phyloP scores from a whole-genome alignment of 2,888 invertebrate genomes.

The Corythucha ciliata region DNA sequence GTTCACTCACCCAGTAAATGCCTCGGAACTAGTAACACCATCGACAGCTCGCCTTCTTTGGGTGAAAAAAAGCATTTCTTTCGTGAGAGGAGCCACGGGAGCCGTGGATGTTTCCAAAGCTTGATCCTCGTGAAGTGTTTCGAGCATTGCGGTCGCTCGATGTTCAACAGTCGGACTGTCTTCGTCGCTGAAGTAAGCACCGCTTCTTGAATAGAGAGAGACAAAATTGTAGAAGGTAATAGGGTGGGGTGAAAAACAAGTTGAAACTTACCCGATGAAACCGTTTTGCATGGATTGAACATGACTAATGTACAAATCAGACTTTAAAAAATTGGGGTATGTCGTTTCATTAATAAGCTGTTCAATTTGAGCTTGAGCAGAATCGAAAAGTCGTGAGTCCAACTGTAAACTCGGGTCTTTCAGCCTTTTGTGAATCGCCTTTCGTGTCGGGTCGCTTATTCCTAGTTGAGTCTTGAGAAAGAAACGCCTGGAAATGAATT shows the following conservation, averaged over 20 bases:
- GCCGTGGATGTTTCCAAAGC: slow-evolving; percentile 49
- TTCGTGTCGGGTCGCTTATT: slow-evolving; percentile 65
- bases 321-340: slow-evolving; percentile 85
- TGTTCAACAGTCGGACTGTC: slow-evolving; percentile 30
- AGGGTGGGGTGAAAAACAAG: background rate
- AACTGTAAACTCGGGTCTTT: slow-evolving; percentile 52
- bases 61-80: slow-evolving; percentile 68
- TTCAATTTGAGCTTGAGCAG: slow-evolving; percentile 74
- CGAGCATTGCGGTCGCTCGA: slow-evolving; percentile 43
- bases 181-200: slow-evolving; percentile 40
- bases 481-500: slow-evolving; percentile 33
- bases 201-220: slow-evolving; percentile 25
- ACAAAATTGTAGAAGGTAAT: background rate
- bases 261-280: slow-evolving; percentile 25
- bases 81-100: slow-evolving; percentile 56
- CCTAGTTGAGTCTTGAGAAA: slow-evolving; percentile 36
- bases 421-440: slow-evolving; percentile 39
- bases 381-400: slow-evolving; percentile 74
- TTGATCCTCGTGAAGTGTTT: slow-evolving; percentile 78
- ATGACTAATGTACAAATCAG: slow-evolving; percentile 82
- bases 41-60: slow-evolving; percentile 56
- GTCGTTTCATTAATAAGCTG: slow-evolving; percentile 74
- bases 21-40: slow-evolving; percentile 57
- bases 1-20: slow-evolving; percentile 53
- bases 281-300: slow-evolving; percentile 51